Evolutionary conservation across 2,113 vertebrate species (phyloP).

Genomic region (Formicarius rufipectus): DNA sequence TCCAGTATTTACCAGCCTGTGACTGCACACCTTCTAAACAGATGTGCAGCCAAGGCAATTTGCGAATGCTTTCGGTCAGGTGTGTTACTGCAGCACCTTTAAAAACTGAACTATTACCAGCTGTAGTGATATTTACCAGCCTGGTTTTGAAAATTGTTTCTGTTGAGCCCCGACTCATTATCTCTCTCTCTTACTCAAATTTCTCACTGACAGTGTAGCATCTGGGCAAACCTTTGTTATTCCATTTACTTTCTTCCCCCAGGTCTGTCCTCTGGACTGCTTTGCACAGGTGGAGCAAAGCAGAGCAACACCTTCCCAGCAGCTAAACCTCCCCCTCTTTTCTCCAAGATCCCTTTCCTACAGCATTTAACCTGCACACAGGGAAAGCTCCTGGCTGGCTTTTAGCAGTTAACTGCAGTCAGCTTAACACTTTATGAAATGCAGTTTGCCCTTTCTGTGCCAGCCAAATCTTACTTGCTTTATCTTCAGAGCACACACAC

Average conservation of each 20-base stretch:
- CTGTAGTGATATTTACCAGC: background rate
- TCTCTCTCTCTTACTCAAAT: background rate
- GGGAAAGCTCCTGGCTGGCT: background rate
- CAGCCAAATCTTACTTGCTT: background rate
- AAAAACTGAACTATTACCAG: background rate
- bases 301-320: background rate
- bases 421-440: background rate
- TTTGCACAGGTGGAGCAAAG: conserved; percentile 2
- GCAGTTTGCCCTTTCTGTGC: conserved; percentile 23
- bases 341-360: background rate
- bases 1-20: background rate
- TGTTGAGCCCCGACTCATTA: background rate
- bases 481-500: background rate
- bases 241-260: background rate
- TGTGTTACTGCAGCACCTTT: background rate
- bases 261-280: background rate
- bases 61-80: background rate
- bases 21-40: background rate
- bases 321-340: background rate
- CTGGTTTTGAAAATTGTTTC: background rate
- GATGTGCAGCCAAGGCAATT: background rate
- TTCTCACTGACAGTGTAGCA: background rate
- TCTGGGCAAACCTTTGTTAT: background rate
- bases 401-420: conserved; percentile 16
- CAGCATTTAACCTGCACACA: background rate